Evolutionary conservation across 2,888 invertebrate species (phyloP), one percentile per base, ranked within the genome.

Genomic region (Microctonus aethiopoides): DNA sequence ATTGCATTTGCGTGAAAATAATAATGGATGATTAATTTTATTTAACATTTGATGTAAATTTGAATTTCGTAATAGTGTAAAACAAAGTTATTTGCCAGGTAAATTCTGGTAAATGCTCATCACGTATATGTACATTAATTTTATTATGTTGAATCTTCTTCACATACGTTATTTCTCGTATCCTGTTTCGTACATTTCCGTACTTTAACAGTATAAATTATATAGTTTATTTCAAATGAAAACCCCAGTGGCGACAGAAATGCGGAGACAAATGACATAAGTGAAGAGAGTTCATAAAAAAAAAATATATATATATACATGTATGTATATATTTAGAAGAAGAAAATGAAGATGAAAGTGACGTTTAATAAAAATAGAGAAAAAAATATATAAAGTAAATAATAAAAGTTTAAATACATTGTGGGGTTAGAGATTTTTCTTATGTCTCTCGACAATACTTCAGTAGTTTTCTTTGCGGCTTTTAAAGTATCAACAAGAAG

Each of bases 401-500:
- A 68, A 34, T 2, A 61, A 22, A 22, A 24, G n/a, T 24, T 63
- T 64, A 36, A 54, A 29, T 24, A 10, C 22, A 2, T 52, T 36
- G 36, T 11, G 52, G 4, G 13, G n/a, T 24, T 26, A 6, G 54
- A 26, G 13, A n/a, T n/a, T 54, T 54, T 24, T 54, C 11, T 51
- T 64, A 22, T 65, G 65, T 56, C 56, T 22, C 39, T 54, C 39
- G 32, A 32, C 32, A 34, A 34, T 56, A 9, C 13, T 13, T 11
- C 26, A n/a, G 54, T 39, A 34, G 52, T 10, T 52, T 54, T 24
- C 59, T 46, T 26, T 34, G 61, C 16, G 67, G 67, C 67, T 67
- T 67, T 59, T 51, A 34, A 46, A 41, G 57, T 46, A 56, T 67
- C 61, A 41, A 41, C 39, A 52, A 60, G 52, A 72, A 67, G 71